phyloP scores from a whole-genome alignment of 2,888 invertebrate genomes.

The Apodemia duryi region DNA sequence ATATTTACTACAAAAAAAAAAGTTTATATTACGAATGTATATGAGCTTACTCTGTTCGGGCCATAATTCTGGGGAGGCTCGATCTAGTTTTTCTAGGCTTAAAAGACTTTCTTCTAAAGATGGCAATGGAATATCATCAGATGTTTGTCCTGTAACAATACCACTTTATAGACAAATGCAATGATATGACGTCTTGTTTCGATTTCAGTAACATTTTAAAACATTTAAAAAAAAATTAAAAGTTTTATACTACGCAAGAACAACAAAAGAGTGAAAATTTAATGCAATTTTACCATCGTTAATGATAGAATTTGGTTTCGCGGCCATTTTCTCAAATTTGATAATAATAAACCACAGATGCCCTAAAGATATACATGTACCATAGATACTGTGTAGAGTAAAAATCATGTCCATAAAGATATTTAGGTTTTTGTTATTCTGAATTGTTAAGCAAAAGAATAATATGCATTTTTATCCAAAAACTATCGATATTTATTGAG shows the following conservation, averaged over 20 bases:
- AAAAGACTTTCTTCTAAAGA: constrained; percentile 86
- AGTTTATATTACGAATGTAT: constrained; percentile 16
- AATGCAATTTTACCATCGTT: constrained; percentile 75
- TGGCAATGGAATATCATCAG: constrained; percentile 73
- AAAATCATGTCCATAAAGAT: too few relatives aligned
- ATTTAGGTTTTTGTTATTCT: too few relatives aligned
- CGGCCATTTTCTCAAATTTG: constrained; percentile 81
- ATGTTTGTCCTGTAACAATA: constrained; percentile 51
- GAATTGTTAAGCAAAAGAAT: neutral
- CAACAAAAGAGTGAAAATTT: too few relatives aligned
- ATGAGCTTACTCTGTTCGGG: constrained; percentile 92
- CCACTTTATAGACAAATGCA: constrained; percentile 11
- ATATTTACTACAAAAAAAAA: constrained; percentile 9
- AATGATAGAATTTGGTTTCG: constrained; percentile 81
- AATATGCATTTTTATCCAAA: neutral
- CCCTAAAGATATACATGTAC: too few relatives aligned
- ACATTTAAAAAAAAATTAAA: neutral
- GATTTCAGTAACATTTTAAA: neutral
- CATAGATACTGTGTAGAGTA: too few relatives aligned
- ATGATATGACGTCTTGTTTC: neutral
- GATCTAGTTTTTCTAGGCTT: constrained; percentile 93
- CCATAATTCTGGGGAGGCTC: constrained; percentile 98
- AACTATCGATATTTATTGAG: too few relatives aligned
- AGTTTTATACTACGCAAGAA: too few relatives aligned
- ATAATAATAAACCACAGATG: constrained; percentile 27